phyloP scores from a whole-genome alignment of 2,797 vertebrate species.

The Gallirallus australis region DNA sequence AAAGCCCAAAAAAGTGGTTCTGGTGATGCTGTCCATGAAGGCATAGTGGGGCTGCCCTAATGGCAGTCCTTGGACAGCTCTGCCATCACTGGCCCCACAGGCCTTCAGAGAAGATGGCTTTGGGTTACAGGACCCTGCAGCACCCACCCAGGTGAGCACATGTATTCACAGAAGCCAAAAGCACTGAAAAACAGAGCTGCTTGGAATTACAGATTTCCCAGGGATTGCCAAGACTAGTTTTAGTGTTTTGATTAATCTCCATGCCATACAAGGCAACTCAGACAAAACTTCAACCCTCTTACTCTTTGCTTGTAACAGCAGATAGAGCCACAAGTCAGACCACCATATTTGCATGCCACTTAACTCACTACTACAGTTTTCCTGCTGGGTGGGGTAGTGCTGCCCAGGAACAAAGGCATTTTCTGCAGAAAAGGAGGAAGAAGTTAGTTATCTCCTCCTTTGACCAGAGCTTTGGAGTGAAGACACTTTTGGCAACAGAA shows the following conservation, averaged over 20 bases:
- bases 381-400: neutral
- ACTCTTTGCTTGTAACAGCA: neutral
- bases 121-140: neutral
- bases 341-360: neutral
- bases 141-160: neutral
- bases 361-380: neutral
- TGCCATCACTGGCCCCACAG: accelerated
- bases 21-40: neutral
- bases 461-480: neutral
- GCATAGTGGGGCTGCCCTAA: neutral
- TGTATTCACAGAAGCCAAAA: neutral
- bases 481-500: neutral
- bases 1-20: neutral
- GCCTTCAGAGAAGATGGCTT: neutral
- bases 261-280: neutral
- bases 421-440: neutral
- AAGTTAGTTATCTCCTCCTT: neutral
- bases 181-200: neutral
- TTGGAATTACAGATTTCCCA: too few relatives aligned
- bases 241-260: neutral
- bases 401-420: neutral
- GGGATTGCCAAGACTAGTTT: neutral
- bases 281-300: neutral
- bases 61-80: neutral
- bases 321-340: neutral